A percentile compares a stretch with the other conserved stretches of the same genome.
phyloP scores from a whole-genome alignment of 2,888 invertebrate species.

The Priocnemis perturbator region DNA sequence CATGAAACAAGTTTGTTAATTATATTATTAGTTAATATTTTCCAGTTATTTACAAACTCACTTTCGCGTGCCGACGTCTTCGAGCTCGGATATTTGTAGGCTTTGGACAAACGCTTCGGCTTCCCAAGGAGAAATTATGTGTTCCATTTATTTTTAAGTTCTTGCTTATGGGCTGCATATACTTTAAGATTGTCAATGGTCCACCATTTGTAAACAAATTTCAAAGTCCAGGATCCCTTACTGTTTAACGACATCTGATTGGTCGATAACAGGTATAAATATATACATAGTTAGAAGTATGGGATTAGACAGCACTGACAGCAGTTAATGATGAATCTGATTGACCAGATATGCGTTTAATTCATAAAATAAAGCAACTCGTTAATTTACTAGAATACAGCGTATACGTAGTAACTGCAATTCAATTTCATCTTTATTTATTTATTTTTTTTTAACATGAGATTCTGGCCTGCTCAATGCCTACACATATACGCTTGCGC shows the following conservation, averaged over 20 bases:
- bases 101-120: conserved; percentile 85
- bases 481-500: not conserved
- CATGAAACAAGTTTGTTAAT: not conserved
- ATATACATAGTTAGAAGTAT: too few species aligned
- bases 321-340: too few species aligned
- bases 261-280: not conserved
- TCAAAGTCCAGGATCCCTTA: conserved; percentile 27
- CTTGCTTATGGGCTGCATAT: conserved; percentile 22
- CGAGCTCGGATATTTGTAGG: conserved; percentile 81
- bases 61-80: conserved; percentile 82
- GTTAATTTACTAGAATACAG: too few species aligned
- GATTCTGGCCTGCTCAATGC: not conserved
- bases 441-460: not conserved
- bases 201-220: conserved; percentile 67
- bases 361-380: too few species aligned
- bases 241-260: conserved; percentile 5
- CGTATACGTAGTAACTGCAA: too few species aligned
- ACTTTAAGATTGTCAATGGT: conserved; percentile 10
- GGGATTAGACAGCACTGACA: too few species aligned
- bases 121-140: conserved; percentile 82
- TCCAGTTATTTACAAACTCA: conserved; percentile 58
- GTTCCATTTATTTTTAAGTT: conserved; percentile 32
- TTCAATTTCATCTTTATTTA: not conserved
- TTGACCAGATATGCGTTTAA: too few species aligned
- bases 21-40: not conserved